A percentile compares a stretch with the other conserved stretches of the same genome.
Conservation (phyloP, 2,888 invertebrate genomes). For the Synergus umbraculus region DNA sequence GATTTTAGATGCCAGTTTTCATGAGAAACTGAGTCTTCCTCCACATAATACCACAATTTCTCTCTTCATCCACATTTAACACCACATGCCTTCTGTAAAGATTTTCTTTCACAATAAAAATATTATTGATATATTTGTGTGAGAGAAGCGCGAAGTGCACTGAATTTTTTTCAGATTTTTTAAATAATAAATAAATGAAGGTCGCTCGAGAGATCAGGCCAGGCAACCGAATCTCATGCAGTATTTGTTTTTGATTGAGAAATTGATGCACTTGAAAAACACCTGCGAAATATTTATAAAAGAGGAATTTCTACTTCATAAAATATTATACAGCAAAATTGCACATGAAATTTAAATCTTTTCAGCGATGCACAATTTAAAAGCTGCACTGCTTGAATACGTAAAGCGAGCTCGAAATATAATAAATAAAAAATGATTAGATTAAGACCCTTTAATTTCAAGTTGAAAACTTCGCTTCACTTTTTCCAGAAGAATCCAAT, state of each 20-base stretch:
- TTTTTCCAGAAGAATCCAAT: background rate
- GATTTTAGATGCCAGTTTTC: constrained; percentile 33
- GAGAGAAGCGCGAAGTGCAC: background rate
- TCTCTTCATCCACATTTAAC: constrained; percentile 1
- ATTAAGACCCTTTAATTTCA: background rate
- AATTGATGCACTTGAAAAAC: too few species aligned
- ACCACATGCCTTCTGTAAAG: background rate
- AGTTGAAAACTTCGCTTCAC: background rate
- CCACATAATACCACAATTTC: constrained; percentile 8
- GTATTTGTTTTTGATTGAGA: too few species aligned
- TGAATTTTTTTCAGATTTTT: too few species aligned
- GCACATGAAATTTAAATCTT: too few species aligned
- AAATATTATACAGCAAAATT: too few species aligned
- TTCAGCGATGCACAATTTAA: too few species aligned
- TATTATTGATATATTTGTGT: background rate
- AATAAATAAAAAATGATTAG: background rate
- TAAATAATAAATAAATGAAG: too few species aligned
- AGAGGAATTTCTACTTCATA: too few species aligned
- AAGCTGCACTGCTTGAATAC: too few species aligned
- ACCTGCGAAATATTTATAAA: too few species aligned
- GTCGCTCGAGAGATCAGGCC: too few species aligned
- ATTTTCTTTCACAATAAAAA: constrained; percentile 8
- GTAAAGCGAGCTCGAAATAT: background rate
- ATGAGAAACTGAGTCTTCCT: constrained; percentile 9
- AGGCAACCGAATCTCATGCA: too few species aligned